Evolutionary conservation across 2,888 invertebrate species (phyloP).

Genomic region (Choristoneura rosaceana): DNA sequence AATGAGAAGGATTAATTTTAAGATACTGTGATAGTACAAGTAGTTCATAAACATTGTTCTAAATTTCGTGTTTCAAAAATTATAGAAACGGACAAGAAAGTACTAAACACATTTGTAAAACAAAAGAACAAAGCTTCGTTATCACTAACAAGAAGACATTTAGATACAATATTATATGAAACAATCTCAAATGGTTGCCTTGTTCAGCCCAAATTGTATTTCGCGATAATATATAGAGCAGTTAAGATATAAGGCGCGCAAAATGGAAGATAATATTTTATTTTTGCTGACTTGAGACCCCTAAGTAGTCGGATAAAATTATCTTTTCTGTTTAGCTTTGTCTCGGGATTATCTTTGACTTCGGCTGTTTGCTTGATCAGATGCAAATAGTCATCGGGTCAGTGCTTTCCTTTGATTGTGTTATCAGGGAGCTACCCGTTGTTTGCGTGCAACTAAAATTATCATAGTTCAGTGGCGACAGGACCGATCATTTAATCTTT

Average conservation of each 20-base stretch:
- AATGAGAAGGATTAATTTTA: too few relatives aligned
- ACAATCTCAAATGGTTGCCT: not conserved
- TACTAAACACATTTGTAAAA: not conserved
- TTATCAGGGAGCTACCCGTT: constrained; percentile 22
- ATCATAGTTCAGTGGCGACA: constrained; percentile 14
- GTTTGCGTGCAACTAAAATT: constrained; percentile 7
- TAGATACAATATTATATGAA: not conserved
- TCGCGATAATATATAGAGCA: constrained; percentile 2
- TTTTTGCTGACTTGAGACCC: not conserved
- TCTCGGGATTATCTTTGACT: constrained; percentile 3
- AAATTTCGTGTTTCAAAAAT: too few relatives aligned
- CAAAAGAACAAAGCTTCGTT: not conserved
- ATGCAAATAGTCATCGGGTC: constrained; percentile 22
- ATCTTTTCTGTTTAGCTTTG: not conserved
- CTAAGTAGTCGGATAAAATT: not conserved
- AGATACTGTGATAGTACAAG: too few relatives aligned
- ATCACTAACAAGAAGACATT: not conserved
- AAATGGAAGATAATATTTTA: not conserved
- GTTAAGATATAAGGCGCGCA: constrained; percentile 1
- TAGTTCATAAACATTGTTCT: too few relatives aligned
- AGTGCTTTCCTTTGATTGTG: constrained; percentile 27
- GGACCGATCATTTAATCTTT: constrained; percentile 13
- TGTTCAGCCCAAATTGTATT: constrained; percentile 1
- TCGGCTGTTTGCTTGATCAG: constrained; percentile 13
- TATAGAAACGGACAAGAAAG: too few relatives aligned